Evolutionary conservation across 2,888 invertebrate genomes (phyloP), one percentile per base, ranked within the genome.

Genomic region (Agrochola lychnidis): DNA sequence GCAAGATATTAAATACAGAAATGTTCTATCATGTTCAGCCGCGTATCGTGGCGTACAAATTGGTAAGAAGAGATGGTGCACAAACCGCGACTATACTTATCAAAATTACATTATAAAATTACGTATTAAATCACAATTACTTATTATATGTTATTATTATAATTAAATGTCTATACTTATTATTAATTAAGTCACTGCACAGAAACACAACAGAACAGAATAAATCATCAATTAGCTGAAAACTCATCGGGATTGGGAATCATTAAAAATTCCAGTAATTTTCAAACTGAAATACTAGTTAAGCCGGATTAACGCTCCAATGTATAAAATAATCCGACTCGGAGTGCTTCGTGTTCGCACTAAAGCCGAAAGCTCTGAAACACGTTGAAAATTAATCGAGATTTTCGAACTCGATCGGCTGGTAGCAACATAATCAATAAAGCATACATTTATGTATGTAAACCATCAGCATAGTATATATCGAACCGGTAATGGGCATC

Each of bases 291-390:
- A 81, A 73, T 84, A 56, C 84, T 73, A 81, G 74, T 69, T 40
- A 69, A 81, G 81, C 69, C 64, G 36, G 85, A 68, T 84, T 69
- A 80, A 84, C 56, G 48, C 63, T 80, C 74, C 81, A 61, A 73
- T 61, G 64, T 81, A 70, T 81, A 66, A 84, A 81, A 73, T 84
- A 81, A 81, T 73, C 69, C 64, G n/a, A 16, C 12, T 53, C 42
- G n/a, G 64, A 73, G 81, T 73, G 68, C 48, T 59, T 57, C 56
- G n/a, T 67, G 72, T 69, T 64, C 69, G 53, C 51, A 73, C 59
- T 36, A 61, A 81, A 72, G 82, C 53, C 36, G 48, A 30, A 53
- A 76, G 70, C 74, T 64, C 30, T n/a, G 64, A 73, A 73, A 81
- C 68, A 64, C 64, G 81, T 69, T 64, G 53, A 36, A 73, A 84